A percentile compares a stretch with the other conserved stretches of the same genome.
Evolutionary conservation across 2,888 invertebrate genomes (phyloP).

Genomic region (Stegana nigrithorax): DNA sequence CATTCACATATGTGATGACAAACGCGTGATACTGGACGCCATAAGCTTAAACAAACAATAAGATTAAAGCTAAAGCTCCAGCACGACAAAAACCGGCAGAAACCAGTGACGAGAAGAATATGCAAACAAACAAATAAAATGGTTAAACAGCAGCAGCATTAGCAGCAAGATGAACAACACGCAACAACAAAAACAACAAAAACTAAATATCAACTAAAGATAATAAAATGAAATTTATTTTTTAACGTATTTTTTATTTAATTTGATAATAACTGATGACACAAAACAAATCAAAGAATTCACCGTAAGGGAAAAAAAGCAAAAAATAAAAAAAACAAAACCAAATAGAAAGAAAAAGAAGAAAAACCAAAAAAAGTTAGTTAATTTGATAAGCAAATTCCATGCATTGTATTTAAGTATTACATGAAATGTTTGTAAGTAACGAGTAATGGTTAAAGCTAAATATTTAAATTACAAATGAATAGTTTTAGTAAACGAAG

Average conservation of each 20-base stretch:
- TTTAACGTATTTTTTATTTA: too few relatives aligned
- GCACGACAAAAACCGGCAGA: neutral
- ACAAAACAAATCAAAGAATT: slow-evolving; percentile 5
- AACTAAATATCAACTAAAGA: slow-evolving; percentile 14
- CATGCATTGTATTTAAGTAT: slow-evolving; percentile 14
- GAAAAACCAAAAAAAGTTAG: neutral
- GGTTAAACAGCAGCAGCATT: neutral
- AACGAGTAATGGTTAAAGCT: neutral
- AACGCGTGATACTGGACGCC: slow-evolving; percentile 66
- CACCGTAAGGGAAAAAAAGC: slow-evolving; percentile 10
- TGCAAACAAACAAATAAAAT: neutral
- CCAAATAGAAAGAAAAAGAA: neutral
- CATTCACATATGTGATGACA: slow-evolving; percentile 58
- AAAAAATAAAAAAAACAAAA: slow-evolving; percentile 11
- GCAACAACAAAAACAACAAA: neutral
- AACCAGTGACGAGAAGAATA: too few relatives aligned
- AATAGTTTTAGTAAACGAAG: neutral
- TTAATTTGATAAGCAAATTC: slow-evolving; percentile 11
- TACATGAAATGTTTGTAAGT: slow-evolving; percentile 3
- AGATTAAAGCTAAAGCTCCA: neutral
- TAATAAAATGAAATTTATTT: too few relatives aligned
- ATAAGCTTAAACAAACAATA: neutral
- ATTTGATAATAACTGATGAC: too few relatives aligned
- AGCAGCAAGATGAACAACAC: neutral
- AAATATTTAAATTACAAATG: neutral